A percentile compares a stretch with the other conserved stretches of the same genome.
phyloP scores from a whole-genome alignment of 2,113 vertebrate species.

The Peromyscus polionotus region DNA sequence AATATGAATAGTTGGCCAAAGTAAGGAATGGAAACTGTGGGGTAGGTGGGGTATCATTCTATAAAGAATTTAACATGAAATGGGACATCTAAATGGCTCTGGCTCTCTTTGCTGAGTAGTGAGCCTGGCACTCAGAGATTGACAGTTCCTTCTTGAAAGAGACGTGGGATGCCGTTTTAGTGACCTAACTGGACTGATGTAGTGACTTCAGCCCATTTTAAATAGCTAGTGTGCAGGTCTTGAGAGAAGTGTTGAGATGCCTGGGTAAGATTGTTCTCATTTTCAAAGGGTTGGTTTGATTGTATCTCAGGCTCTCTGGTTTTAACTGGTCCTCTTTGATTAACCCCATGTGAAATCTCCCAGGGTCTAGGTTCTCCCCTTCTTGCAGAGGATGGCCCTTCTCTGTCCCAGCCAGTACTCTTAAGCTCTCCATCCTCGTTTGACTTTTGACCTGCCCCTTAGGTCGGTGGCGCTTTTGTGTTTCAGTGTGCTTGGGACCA shows the following conservation, averaged over 20 bases:
- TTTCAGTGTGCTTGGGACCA: constrained; percentile 32
- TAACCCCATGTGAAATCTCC: neutral
- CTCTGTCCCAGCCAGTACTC: fast-evolving
- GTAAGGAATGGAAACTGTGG: neutral
- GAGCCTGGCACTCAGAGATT: neutral
- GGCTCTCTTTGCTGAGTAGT: neutral
- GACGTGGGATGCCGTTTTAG: neutral
- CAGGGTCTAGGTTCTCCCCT: neutral
- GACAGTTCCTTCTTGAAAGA: constrained; percentile 44
- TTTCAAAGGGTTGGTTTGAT: constrained; percentile 14
- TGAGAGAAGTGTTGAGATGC: neutral
- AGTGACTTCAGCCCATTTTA: constrained; percentile 29
- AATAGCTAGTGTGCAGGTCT: neutral
- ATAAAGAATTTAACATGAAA: neutral
- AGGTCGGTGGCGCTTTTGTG: neutral
- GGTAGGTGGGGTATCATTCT: neutral
- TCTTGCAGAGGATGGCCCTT: neutral
- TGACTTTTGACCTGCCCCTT: neutral
- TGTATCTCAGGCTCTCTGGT: neutral
- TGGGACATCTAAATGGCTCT: neutral
- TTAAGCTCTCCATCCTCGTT: neutral
- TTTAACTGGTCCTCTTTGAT: neutral
- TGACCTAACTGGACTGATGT: neutral
- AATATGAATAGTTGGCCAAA: neutral
- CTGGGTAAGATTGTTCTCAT: neutral